Percentiles rank a stretch among this genome's conserved stretches.
These are phyloP conservation scores for Amphiprion percula DNA, from an alignment of 2,113 vertebrate species.

Conservation along the genomic window DNA sequence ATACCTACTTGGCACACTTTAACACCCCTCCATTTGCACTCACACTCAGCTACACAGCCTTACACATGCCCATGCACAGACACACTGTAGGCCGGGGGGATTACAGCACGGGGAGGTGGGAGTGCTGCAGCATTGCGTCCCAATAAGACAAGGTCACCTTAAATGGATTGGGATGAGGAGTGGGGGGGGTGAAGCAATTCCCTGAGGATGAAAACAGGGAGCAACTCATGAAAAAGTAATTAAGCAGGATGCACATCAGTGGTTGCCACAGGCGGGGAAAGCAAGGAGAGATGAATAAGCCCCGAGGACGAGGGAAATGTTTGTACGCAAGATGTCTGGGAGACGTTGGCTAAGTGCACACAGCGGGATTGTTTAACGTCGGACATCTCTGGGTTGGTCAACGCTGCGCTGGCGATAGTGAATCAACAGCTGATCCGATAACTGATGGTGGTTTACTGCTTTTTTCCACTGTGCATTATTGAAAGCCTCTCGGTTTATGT, in stretches of 20 bases:
- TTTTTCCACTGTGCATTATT: too few species aligned
- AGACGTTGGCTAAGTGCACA: constrained; percentile 19
- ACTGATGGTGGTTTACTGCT: too few species aligned
- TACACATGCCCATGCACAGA: constrained; percentile 18
- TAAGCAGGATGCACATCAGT: constrained; percentile 75
- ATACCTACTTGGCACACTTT: constrained; percentile 46
- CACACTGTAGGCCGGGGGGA: constrained; percentile 53
- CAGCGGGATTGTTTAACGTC: constrained; percentile 29
- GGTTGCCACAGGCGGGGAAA: constrained; percentile 56
- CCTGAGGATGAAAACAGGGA: constrained; percentile 60
- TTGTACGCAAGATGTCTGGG: constrained; percentile 51
- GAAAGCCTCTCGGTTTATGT: too few species aligned
- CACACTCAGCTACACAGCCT: constrained; percentile 6
- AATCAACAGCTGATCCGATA: too few species aligned
- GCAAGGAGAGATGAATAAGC: constrained; percentile 34
- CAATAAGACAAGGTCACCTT: constrained; percentile 77
- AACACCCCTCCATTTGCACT: constrained; percentile 44
- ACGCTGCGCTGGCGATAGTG: neutral
- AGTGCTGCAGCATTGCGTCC: constrained; percentile 52
- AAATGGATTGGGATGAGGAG: constrained; percentile 58
- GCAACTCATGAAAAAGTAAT: constrained; percentile 78
- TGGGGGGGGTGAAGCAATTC: constrained; percentile 26
- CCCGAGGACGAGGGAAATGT: constrained; percentile 41
- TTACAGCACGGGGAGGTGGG: constrained; percentile 27
- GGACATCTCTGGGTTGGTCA: neutral